Conservation (phyloP, 2,797 vertebrate species). For the Malurus leucopterus region DNA sequence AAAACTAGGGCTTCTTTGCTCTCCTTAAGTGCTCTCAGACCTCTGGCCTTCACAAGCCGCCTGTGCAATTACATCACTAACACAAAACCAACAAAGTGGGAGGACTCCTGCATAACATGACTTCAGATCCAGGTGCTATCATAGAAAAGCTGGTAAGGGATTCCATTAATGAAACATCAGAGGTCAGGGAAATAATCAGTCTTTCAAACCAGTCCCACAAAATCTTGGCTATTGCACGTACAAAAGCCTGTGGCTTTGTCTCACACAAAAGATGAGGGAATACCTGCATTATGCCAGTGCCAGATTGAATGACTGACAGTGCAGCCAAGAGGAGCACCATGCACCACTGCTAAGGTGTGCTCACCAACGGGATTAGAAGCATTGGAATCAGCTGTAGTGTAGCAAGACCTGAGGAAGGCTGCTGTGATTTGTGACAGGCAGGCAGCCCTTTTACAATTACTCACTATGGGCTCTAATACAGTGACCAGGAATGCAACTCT, state of each 20-base stretch:
- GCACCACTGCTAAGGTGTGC: background rate
- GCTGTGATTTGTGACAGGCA: fast-evolving
- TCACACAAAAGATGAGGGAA: background rate
- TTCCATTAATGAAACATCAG: background rate
- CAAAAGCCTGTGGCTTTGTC: background rate
- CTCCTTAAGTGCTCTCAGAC: background rate
- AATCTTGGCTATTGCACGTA: fast-evolving
- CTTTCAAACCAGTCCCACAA: background rate
- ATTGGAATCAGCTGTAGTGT: background rate
- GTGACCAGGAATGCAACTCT: background rate
- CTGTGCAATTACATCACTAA: background rate
- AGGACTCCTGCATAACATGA: background rate
- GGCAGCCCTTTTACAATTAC: background rate
- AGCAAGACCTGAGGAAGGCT: background rate
- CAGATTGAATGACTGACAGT: fast-evolving
- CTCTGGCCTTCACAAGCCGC: background rate
- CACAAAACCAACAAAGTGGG: background rate
- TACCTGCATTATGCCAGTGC: background rate
- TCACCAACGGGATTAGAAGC: background rate
- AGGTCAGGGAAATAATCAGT: background rate
- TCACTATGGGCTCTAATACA: background rate
- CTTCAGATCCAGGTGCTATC: background rate
- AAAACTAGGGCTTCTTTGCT: background rate
- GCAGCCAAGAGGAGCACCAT: background rate
- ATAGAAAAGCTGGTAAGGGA: background rate